Evolutionary conservation across 92 coral and sea anemone species (phyloP).

Genomic region (Epizoanthus rinbou): DNA sequence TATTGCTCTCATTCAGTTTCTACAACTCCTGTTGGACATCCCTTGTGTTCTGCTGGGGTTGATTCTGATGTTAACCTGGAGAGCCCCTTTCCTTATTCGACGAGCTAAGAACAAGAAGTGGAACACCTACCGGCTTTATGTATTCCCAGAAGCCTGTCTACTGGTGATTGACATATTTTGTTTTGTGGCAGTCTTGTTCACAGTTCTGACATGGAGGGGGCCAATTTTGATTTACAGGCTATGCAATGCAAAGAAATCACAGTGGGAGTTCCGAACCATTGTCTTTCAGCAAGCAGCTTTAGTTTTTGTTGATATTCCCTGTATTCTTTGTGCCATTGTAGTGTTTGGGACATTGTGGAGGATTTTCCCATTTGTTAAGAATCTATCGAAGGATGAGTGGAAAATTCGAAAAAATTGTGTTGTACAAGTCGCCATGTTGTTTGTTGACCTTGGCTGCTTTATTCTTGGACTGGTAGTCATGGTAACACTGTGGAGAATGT

Average conservation of each 20-base stretch:
- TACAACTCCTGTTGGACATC: conserved; percentile 79
- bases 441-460: conserved; percentile 80
- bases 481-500: conserved; percentile 88
- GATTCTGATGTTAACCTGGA: conserved; percentile 81
- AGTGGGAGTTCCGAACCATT: conserved; percentile 69
- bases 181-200: conserved; percentile 63
- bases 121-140: conserved; percentile 78
- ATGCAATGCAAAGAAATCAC: conserved; percentile 53
- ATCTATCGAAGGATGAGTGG: conserved; percentile 82
- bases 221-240: conserved; percentile 69
- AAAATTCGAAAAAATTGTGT: conserved; percentile 71
- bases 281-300: conserved; percentile 68
- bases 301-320: conserved; percentile 90
- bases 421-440: conserved; percentile 70
- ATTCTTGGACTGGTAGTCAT: conserved; percentile 63
- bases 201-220: conserved; percentile 87
- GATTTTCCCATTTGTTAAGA: conserved; percentile 81
- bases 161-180: conserved; percentile 83
- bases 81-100: conserved; percentile 73
- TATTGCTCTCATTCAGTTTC: conserved; percentile 66
- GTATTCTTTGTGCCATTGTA: conserved; percentile 81
- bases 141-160: conserved; percentile 68
- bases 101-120: conserved; percentile 63
- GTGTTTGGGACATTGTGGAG: conserved; percentile 89
- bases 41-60: conserved; percentile 86